Base-by-base conservation (phyloP, 2,113 vertebrate genomes). In the Dipodomys ordii region DNA sequence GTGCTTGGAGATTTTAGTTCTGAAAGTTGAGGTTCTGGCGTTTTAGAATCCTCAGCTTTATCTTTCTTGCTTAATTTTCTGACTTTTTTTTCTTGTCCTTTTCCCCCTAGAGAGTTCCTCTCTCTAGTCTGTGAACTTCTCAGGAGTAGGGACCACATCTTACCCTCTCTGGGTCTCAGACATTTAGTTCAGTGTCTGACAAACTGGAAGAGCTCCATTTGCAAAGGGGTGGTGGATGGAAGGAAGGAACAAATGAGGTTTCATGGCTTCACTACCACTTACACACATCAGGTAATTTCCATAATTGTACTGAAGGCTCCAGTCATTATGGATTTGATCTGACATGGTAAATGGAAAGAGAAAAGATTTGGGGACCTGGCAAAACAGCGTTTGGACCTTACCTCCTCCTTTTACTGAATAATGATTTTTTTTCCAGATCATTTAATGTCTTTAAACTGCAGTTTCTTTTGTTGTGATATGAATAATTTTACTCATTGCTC, bases 301-400 rank as follows among this genome's bases (percentile, higher is more conserved):
- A 22, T 90, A 78, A 32, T 74, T 90, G 83, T 84, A 74, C 78
- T 74, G 15, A 86, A 91, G 44, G 23, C 44, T 84, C 53, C 25
- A 53, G 27, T 92, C 89, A 60, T 84, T 87, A 18, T 88, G 73
- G 49, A 74, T 92, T 44, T 84, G 57, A 69, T 83, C 77, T 76
- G 71, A 83, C 80, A 49, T 5, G 3, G 57, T 74, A 92, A 91
- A 44, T 80, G 64, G 15, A 71, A 89, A 90, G 28, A 93, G 46
- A 11, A 76, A 27, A 92, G 88, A 83, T 72, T 90, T 90, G 80
- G 18, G 80, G 67, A 91, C 39, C 68, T 78, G 57, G 87, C 3
- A 86, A 88, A 86, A 90, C 28, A 64, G 64, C 53, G 12, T 81
- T 57, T 88, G 83, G 87, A 76, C 78, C 87, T 91, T 57, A 69